Conservation (phyloP, 2,113 vertebrate species). For the Aspiorhynchus laticeps region DNA sequence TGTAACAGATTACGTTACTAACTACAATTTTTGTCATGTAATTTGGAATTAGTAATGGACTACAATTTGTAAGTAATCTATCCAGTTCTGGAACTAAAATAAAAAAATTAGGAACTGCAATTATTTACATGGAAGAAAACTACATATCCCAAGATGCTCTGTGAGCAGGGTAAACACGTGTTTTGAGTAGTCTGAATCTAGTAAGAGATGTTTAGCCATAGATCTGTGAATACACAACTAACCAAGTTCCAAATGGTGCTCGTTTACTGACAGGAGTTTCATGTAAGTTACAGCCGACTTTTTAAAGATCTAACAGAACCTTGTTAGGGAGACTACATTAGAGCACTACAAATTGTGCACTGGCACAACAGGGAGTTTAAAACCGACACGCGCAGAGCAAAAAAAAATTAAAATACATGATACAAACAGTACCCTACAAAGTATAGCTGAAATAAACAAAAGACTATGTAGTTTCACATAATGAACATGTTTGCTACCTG, state of each 20-base stretch:
- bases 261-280: background rate
- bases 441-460: background rate
- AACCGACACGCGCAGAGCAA: background rate
- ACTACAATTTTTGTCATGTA: too few relatives aligned
- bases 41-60: too few relatives aligned
- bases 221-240: background rate
- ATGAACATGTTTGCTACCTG: conserved; percentile 5
- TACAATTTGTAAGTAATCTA: too few relatives aligned
- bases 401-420: background rate
- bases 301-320: background rate
- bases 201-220: background rate
- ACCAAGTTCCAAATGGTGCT: background rate
- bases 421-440: background rate
- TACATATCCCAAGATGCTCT: conserved; percentile 28
- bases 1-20: too few relatives aligned
- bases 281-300: background rate
- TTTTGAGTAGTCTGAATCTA: background rate
- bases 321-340: background rate
- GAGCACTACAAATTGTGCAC: too few relatives aligned
- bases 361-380: background rate
- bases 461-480: background rate
- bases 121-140: background rate
- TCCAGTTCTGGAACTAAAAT: background rate
- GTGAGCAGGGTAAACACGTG: background rate
- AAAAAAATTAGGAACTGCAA: background rate